Percentiles rank a stretch among this genome's conserved stretches.
phyloP scores from a whole-genome alignment of 2,113 vertebrate species.

The Tauraco erythrolophus region DNA sequence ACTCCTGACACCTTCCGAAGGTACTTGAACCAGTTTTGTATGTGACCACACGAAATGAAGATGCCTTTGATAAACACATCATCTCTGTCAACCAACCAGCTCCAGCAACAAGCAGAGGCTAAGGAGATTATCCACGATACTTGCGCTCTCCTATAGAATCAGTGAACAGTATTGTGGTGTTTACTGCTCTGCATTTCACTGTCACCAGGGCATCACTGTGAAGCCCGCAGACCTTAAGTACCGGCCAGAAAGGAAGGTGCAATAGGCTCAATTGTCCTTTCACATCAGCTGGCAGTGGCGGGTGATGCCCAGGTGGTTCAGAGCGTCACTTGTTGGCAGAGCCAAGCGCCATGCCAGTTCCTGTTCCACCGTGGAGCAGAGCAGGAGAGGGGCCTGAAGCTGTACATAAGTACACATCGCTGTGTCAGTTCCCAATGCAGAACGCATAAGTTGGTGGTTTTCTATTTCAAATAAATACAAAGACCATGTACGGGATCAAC shows the following conservation, averaged over 20 bases:
- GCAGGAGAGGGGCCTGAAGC: accelerated
- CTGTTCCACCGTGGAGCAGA: accelerated
- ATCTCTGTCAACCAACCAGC: background rate
- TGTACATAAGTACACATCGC: accelerated
- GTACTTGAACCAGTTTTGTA: background rate
- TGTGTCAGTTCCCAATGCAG: accelerated
- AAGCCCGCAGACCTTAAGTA: background rate
- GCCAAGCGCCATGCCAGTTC: accelerated
- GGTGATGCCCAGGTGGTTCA: too few relatives aligned
- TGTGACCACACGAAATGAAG: background rate
- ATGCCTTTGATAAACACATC: background rate
- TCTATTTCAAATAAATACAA: background rate
- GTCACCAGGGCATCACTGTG: background rate
- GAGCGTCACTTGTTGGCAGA: background rate
- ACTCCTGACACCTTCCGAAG: background rate
- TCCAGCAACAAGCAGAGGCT: background rate
- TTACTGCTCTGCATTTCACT: background rate
- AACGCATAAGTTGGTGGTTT: background rate
- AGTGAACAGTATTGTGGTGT: background rate
- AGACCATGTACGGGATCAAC: background rate
- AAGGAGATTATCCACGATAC: background rate
- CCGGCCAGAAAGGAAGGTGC: background rate
- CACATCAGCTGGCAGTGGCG: background rate
- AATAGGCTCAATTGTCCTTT: background rate
- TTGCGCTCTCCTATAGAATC: background rate